phyloP scores from a whole-genome alignment of 2,797 vertebrate species.

The Triplophysa bombifrons region DNA sequence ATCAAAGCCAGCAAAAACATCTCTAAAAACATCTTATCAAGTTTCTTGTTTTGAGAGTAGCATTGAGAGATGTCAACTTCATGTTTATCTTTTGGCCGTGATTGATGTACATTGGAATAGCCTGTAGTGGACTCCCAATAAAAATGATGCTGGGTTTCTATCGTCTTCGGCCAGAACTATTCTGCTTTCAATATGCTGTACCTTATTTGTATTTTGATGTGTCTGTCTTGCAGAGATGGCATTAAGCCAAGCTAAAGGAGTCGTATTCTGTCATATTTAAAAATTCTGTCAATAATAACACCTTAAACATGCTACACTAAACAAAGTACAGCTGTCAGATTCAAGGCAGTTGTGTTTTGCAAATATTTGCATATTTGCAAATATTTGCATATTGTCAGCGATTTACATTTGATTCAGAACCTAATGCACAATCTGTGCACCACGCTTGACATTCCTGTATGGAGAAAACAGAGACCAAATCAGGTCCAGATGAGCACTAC shows the following conservation, averaged over 20 bases:
- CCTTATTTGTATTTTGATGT: background rate
- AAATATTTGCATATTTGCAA: background rate
- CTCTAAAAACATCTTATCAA: conserved; percentile 18
- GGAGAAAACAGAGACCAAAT: background rate
- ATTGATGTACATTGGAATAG: conserved; percentile 25
- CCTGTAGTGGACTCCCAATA: background rate
- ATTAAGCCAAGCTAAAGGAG: background rate
- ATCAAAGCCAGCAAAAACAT: conserved; percentile 38
- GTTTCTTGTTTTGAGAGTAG: conserved; percentile 13
- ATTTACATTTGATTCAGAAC: background rate
- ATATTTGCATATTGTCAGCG: background rate
- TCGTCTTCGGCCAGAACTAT: background rate
- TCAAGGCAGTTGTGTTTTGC: background rate
- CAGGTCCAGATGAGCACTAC: background rate
- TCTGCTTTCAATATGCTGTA: conserved; percentile 5
- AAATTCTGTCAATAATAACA: background rate
- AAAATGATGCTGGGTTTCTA: conserved; percentile 13
- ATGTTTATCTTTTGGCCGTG: conserved; percentile 29
- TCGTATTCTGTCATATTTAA: background rate
- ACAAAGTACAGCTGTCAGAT: background rate
- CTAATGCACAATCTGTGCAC: background rate
- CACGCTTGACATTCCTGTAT: background rate
- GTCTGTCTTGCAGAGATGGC: background rate
- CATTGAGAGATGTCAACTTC: conserved; percentile 22
- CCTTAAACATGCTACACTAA: background rate